Percentiles rank a stretch among this genome's conserved stretches.
phyloP scores from a whole-genome alignment of 1,140 invertebrate species.

The Liolophura sinensis region DNA sequence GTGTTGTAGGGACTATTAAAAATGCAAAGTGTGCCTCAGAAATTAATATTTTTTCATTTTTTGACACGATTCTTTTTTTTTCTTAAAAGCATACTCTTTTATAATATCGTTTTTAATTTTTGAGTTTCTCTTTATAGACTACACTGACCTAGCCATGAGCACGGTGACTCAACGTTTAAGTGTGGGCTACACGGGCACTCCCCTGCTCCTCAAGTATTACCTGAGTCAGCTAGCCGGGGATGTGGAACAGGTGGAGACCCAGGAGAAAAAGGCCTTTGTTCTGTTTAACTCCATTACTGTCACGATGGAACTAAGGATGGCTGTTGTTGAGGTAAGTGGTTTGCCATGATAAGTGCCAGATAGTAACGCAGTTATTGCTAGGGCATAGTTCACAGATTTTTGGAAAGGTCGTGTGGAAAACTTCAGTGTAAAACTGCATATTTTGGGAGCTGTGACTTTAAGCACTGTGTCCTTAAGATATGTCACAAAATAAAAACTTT shows the following conservation, averaged over 20 bases:
- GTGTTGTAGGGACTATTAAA: no score
- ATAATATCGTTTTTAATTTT: no score
- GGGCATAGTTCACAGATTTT: no score
- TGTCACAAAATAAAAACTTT: no score
- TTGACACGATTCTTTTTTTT: no score
- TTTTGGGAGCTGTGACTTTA: no score
- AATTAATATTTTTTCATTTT: no score
- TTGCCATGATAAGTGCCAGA: neutral
- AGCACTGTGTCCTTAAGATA: no score
- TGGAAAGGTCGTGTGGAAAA: no score
- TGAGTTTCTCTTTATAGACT: conserved; percentile 69
- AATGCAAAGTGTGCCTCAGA: no score
- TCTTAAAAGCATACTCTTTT: no score
- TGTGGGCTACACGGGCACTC: conserved; percentile 80
- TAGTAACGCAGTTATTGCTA: neutral
- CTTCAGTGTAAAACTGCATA: no score
- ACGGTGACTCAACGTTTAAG: conserved; percentile 87
- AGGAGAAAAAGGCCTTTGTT: conserved; percentile 73
- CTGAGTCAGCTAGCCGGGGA: conserved; percentile 81
- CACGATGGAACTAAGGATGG: conserved; percentile 79
- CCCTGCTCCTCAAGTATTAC: conserved; percentile 79
- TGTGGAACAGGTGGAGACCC: conserved; percentile 72
- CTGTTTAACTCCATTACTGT: conserved; percentile 76
- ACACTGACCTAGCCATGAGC: conserved; percentile 93
- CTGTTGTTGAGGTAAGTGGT: conserved; percentile 74